Conservation (phyloP, 1,140 invertebrate genomes). For the Ips typographus region DNA sequence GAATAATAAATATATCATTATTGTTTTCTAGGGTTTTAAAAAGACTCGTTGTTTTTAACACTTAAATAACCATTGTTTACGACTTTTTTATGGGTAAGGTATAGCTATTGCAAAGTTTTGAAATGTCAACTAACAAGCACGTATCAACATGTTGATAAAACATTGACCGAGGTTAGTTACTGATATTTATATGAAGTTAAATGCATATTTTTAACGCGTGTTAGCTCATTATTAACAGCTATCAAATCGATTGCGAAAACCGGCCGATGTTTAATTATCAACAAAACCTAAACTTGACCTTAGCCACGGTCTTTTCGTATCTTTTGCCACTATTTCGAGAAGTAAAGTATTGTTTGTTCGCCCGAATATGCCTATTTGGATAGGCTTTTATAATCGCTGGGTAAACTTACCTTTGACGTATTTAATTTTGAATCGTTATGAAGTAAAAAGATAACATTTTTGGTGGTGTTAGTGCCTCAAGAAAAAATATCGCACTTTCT, state of each 20-base stretch:
- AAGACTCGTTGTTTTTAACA: too few relatives aligned
- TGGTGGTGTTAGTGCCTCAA: too few relatives aligned
- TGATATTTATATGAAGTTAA: conserved; percentile 6
- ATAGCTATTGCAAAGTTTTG: too few relatives aligned
- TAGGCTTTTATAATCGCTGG: background rate
- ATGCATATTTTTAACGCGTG: conserved; percentile 7
- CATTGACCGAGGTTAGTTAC: conserved; percentile 22
- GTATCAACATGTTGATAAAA: background rate
- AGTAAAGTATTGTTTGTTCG: background rate
- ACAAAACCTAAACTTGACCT: conserved; percentile 17
- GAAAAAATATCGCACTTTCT: background rate
- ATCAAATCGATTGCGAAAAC: conserved; percentile 13
- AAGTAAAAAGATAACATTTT: too few relatives aligned
- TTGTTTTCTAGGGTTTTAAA: too few relatives aligned
- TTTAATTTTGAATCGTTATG: background rate
- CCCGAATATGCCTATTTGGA: background rate
- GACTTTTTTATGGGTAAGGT: too few relatives aligned
- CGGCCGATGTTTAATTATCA: conserved; percentile 6
- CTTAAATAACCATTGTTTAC: too few relatives aligned
- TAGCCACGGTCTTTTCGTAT: background rate
- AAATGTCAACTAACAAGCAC: too few relatives aligned
- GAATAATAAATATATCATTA: too few relatives aligned
- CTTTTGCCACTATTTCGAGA: background rate
- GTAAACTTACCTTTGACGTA: background rate
- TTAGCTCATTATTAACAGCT: conserved; percentile 6